Evolutionary conservation across 2,113 vertebrate genomes (phyloP).

Genomic region (Ptyas mucosa): DNA sequence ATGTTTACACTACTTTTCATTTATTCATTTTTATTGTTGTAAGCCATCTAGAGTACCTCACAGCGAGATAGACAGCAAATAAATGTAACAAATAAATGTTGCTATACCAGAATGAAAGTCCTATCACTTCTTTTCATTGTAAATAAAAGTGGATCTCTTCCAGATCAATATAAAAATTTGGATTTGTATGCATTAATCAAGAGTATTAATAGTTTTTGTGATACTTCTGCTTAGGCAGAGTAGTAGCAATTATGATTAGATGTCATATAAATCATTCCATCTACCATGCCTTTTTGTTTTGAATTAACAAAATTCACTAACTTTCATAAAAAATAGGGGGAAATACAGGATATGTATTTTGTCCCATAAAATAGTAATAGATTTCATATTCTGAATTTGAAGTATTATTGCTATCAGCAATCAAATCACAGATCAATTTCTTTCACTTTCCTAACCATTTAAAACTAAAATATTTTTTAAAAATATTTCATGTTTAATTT

Average conservation of each 20-base stretch:
- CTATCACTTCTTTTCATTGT: neutral
- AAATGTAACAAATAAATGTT: neutral
- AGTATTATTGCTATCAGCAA: neutral
- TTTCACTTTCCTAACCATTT: neutral
- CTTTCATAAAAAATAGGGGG: neutral
- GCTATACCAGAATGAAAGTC: neutral
- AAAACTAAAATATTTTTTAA: neutral
- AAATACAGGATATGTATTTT: neutral
- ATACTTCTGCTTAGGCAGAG: neutral
- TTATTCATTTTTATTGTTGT: neutral
- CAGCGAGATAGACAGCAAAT: neutral
- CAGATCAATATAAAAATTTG: neutral
- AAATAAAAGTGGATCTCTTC: neutral
- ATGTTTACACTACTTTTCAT: neutral
- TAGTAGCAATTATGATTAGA: neutral
- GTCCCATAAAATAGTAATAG: neutral
- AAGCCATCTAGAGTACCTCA: neutral
- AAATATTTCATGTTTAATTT: neutral
- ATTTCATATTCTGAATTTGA: neutral
- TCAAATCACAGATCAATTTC: neutral
- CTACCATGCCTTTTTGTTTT: neutral
- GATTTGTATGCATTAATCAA: neutral
- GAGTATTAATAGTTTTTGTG: neutral
- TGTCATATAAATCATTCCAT: neutral
- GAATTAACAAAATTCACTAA: neutral